Evolutionary conservation across 2,888 invertebrate species (phyloP).

Genomic region (Yponomeuta cagnagella): DNA sequence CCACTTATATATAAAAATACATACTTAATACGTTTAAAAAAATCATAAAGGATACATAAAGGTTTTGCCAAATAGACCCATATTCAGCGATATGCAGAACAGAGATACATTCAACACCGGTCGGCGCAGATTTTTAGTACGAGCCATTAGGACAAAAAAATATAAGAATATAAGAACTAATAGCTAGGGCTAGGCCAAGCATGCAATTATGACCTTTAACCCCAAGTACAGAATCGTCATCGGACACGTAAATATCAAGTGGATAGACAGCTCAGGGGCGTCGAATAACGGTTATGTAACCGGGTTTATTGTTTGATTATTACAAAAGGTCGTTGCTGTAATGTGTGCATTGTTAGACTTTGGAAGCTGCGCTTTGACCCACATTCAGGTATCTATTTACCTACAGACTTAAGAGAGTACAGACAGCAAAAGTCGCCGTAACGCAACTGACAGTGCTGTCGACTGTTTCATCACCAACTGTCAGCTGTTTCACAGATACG

Average conservation of each 20-base stretch:
- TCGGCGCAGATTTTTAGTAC: too few species aligned
- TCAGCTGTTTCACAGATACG: too few species aligned
- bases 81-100: too few species aligned
- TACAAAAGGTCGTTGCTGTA: constrained; percentile 4
- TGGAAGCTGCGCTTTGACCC: not conserved
- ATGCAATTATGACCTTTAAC: not conserved
- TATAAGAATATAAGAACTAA: not conserved
- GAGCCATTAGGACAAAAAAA: too few species aligned
- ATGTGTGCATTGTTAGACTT: constrained; percentile 1
- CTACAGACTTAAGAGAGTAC: not conserved
- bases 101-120: too few species aligned
- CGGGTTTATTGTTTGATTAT: constrained; percentile 27
- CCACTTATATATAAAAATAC: too few species aligned
- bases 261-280: constrained; percentile 8
- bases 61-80: too few species aligned
- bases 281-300: constrained; percentile 29
- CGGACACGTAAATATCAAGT: not conserved
- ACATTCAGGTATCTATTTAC: not conserved
- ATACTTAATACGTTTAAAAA: too few species aligned
- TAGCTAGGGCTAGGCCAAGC: not conserved
- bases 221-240: not conserved
- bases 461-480: too few species aligned
- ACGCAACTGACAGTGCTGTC: too few species aligned
- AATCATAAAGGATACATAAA: too few species aligned
- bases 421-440: not conserved